A percentile compares a stretch with the other conserved stretches of the same genome.
phyloP scores from a whole-genome alignment of 2,113 vertebrate genomes.

The Falco punctatus region DNA sequence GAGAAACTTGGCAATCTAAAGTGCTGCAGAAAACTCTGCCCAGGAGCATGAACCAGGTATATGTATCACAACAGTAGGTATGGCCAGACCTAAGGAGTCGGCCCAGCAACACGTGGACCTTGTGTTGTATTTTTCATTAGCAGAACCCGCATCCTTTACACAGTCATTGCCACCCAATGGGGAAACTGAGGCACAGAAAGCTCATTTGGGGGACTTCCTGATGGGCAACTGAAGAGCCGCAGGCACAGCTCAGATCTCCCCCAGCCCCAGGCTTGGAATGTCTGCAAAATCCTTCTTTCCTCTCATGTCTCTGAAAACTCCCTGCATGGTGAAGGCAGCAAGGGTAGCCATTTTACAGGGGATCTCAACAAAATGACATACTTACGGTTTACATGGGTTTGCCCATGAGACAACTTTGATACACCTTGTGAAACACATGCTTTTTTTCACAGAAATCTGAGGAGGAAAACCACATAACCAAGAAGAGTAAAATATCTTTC shows the following conservation, averaged over 20 bases:
- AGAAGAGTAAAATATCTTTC: background rate
- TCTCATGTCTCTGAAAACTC: background rate
- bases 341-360: background rate
- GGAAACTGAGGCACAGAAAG: background rate
- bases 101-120: background rate
- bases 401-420: background rate
- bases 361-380: background rate
- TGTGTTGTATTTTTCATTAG: background rate
- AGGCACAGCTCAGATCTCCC: background rate
- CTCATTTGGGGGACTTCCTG: background rate
- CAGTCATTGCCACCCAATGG: background rate
- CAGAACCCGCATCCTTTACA: background rate
- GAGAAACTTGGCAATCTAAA: background rate
- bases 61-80: background rate
- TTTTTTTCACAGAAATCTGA: background rate
- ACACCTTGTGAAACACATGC: background rate
- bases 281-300: background rate
- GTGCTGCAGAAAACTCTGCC: background rate
- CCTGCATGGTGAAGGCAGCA: background rate
- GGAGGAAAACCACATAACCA: background rate
- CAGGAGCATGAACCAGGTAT: background rate
- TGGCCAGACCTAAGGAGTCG: background rate
- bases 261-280: background rate
- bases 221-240: background rate
- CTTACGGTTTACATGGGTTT: background rate